Evolutionary conservation across 2,888 invertebrate genomes (phyloP), one percentile per base, ranked within the genome.

Genomic region (Dioctria rufipes): DNA sequence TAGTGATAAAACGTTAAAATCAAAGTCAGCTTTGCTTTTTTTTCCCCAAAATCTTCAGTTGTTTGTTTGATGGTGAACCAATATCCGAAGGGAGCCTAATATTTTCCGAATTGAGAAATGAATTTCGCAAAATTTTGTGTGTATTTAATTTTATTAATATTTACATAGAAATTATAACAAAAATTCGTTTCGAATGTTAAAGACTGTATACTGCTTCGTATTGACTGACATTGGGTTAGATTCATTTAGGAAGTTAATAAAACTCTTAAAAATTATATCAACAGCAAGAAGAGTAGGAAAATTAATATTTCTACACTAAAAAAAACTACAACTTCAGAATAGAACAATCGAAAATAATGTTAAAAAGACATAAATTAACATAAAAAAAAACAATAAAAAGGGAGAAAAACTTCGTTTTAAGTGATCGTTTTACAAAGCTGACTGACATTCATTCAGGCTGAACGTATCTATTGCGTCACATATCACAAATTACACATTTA

Each of bases 141-240:
- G 42, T 67, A 67, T 67, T 67, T 25, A 25, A 49, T 67, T 73
- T 73, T 25, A 51, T 58, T 73, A 73, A 42, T 73, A 73, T 73
- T 2, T 73, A 73, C 73, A 73, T 73, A 73, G 60, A 73, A 73
- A 60, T 58, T 43, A 49, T 61, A 61, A 61, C 71, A 63, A 58
- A 71, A 58, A 46, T 77, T 67, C 71, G 71, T 37, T 40, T 39
- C 49, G 60, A 81, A 65, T 81, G 78, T 65, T 65, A 40, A 67
- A 78, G 54, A 46, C 13, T 25, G 58, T 46, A 80, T 75, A 81
- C 81, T 81, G 79, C 69, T 73, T 73, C 58, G 60, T 73, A 77
- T 11, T 61, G 61, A 77, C 39, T 63, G 77, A 77, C 63, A 40
- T 77, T 43, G 40, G 49, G 37, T 63, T 61, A 63, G 37, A 43